phyloP scores from a whole-genome alignment of 1,140 invertebrate genomes.

The Anthonomus grandis region DNA sequence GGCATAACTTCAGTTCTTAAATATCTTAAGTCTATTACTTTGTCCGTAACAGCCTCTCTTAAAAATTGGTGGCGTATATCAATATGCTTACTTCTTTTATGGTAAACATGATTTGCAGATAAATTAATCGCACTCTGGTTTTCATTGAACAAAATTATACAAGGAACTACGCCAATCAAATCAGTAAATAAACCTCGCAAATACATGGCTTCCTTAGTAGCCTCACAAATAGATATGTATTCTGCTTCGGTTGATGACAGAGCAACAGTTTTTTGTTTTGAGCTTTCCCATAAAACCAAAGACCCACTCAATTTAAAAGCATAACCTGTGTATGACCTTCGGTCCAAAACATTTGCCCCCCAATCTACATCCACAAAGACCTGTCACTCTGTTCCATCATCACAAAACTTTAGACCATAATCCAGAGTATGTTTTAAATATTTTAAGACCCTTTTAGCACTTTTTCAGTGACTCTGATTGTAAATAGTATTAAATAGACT shows the following conservation, averaged over 20 bases:
- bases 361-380: slow-evolving; percentile 38
- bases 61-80: slow-evolving; percentile 46
- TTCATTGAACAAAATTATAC: no score
- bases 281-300: slow-evolving; percentile 38
- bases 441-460: slow-evolving; percentile 46
- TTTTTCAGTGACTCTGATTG: slow-evolving; percentile 41
- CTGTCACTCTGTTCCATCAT: slow-evolving; percentile 22
- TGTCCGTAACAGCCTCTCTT: slow-evolving; percentile 19
- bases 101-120: slow-evolving; percentile 41
- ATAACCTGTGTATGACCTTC: slow-evolving; percentile 41
- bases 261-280: slow-evolving; percentile 40
- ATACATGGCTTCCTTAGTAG: slow-evolving; percentile 17
- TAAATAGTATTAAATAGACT: slow-evolving; percentile 45
- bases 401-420: slow-evolving; percentile 10
- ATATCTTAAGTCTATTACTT: slow-evolving; percentile 32
- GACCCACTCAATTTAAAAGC: slow-evolving; percentile 32
- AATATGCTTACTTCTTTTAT: slow-evolving; percentile 48
- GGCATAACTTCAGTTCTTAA: slow-evolving; percentile 24
- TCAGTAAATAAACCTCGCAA: slow-evolving; percentile 7
- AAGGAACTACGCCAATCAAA: background rate
- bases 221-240: slow-evolving; percentile 39
- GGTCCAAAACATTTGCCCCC: slow-evolving; percentile 21
- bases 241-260: slow-evolving; percentile 46
- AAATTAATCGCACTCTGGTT: slow-evolving; percentile 17
- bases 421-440: slow-evolving; percentile 48